Evolutionary conservation across 1,140 invertebrate species (phyloP).

Genomic region (Lineus longissimus): DNA sequence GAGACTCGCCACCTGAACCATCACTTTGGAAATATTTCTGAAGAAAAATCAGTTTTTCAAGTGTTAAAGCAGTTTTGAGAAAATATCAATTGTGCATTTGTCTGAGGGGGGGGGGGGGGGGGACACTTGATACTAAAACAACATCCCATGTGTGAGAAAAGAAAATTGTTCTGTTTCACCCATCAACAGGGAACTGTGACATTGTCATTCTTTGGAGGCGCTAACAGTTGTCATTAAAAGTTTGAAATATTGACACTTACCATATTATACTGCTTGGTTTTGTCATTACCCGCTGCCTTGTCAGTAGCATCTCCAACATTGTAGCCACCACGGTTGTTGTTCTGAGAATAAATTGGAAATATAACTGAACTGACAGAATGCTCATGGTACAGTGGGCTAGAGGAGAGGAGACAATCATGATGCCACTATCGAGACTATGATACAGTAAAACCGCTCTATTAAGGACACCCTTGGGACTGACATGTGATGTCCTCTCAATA

Average conservation of each 20-base stretch:
- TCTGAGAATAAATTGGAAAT: conserved; percentile 31
- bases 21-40: conserved; percentile 54
- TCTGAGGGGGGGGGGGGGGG: too few relatives aligned
- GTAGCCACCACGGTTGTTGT: conserved; percentile 52
- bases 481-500: too few relatives aligned
- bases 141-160: too few relatives aligned
- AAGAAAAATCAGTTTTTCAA: conserved; percentile 14
- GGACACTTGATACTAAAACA: too few relatives aligned
- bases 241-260: conserved; percentile 32
- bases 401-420: too few relatives aligned
- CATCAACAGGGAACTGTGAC: too few relatives aligned
- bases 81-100: conserved; percentile 2
- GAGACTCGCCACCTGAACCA: conserved; percentile 26
- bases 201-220: too few relatives aligned
- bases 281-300: conserved; percentile 32
- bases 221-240: too few relatives aligned
- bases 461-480: too few relatives aligned
- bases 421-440: too few relatives aligned
- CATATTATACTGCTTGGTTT: conserved; percentile 49
- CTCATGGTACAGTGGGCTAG: background rate
- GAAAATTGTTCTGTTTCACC: too few relatives aligned
- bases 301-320: conserved; percentile 47
- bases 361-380: background rate
- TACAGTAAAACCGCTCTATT: too few relatives aligned
- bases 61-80: background rate